Evolutionary conservation across 2,113 vertebrate species (phyloP).

Genomic region (Etheostoma spectabile): DNA sequence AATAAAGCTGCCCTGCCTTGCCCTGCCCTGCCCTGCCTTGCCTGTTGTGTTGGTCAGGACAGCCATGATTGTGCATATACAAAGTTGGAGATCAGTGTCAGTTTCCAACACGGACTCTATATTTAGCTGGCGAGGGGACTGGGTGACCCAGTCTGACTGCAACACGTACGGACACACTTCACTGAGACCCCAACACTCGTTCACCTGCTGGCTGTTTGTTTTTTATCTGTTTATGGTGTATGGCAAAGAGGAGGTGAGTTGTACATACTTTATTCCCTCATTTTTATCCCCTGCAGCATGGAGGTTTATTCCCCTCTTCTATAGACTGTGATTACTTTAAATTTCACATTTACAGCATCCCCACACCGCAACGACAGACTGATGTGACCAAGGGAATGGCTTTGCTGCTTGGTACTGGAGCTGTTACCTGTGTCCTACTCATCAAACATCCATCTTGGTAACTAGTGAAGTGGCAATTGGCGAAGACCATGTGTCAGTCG

Average conservation of each 20-base stretch:
- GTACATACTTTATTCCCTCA: not conserved
- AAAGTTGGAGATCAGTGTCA: constrained; percentile 58
- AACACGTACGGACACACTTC: constrained; percentile 32
- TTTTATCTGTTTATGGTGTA: not conserved
- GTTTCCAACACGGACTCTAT: constrained; percentile 75
- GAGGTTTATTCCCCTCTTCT: not conserved
- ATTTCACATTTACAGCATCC: not conserved
- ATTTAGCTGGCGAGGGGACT: constrained; percentile 70
- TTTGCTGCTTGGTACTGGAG: not conserved
- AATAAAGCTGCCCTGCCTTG: not conserved
- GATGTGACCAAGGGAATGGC: not conserved
- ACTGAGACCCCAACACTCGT: constrained; percentile 3
- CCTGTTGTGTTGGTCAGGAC: constrained; percentile 47
- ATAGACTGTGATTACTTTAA: not conserved
- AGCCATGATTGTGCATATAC: constrained; percentile 30
- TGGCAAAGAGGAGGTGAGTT: constrained; percentile 43
- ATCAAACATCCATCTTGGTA: constrained; percentile 24
- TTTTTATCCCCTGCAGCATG: not conserved
- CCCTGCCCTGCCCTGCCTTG: not conserved
- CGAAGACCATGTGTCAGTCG: constrained; percentile 53
- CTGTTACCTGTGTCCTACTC: constrained; percentile 2
- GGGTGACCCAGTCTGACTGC: constrained; percentile 43
- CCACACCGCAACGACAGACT: not conserved
- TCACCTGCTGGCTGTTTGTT: constrained; percentile 31
- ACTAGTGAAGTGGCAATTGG: constrained; percentile 2